A percentile compares a stretch with the other conserved stretches of the same genome.
Evolutionary conservation across 2,113 vertebrate species (phyloP).

Genomic region (Xiphophorus couchianus): DNA sequence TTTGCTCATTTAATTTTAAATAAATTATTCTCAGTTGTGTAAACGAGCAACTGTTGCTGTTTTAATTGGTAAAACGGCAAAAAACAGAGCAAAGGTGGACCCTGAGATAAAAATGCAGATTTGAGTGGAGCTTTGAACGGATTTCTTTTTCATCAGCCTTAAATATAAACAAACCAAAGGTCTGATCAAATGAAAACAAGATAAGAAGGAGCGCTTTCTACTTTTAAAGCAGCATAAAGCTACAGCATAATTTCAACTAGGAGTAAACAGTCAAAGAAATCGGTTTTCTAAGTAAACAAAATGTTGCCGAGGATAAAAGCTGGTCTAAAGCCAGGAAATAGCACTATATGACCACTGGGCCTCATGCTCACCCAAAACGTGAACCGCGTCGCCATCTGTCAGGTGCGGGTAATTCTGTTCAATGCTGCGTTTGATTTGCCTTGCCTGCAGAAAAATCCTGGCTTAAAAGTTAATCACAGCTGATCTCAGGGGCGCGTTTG

Average conservation of each 20-base stretch:
- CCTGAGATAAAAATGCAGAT: not conserved
- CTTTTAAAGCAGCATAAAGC: not conserved
- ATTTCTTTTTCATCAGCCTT: not conserved
- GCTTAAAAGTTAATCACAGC: not conserved
- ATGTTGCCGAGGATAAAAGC: not conserved
- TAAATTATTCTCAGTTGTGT: not conserved
- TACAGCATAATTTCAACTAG: not conserved
- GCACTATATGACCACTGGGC: not conserved
- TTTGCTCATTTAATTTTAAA: not conserved
- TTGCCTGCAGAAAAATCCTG: not conserved
- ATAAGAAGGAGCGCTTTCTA: not conserved
- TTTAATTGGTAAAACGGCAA: conserved; percentile 7
- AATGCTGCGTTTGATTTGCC: not conserved
- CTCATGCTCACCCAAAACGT: not conserved
- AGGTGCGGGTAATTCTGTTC: not conserved
- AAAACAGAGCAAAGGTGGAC: not conserved
- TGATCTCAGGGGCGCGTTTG: not conserved
- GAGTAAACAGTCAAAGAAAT: not conserved
- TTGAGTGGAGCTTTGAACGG: not conserved
- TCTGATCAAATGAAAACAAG: conserved; percentile 6
- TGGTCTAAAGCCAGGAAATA: not conserved
- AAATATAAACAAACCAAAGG: not conserved
- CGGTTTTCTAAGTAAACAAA: not conserved
- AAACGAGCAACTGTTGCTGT: not conserved
- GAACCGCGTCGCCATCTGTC: not conserved